Evolutionary conservation across 2,888 invertebrate species (phyloP).

Genomic region (Drosophila limbata): DNA sequence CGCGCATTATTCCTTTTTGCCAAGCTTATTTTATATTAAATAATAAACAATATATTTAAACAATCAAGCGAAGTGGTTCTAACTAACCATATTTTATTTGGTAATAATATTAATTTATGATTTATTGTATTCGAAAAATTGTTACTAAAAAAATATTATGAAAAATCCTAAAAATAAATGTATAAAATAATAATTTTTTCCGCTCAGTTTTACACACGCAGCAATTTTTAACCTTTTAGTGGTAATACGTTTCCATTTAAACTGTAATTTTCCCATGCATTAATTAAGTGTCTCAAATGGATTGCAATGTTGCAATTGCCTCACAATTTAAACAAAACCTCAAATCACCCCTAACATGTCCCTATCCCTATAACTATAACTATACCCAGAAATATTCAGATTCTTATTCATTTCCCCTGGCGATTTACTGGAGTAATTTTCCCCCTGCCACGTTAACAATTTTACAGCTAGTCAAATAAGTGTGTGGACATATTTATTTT

Average conservation of each 20-base stretch:
- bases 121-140: neutral
- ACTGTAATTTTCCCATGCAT: slow-evolving; percentile 23
- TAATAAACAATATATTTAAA: too few relatives aligned
- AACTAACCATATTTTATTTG: too few relatives aligned
- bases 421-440: slow-evolving; percentile 19
- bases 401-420: slow-evolving; percentile 43
- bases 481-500: neutral
- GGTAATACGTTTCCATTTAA: slow-evolving; percentile 40
- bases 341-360: slow-evolving; percentile 31
- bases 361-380: slow-evolving; percentile 14
- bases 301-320: slow-evolving; percentile 46
- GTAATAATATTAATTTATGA: neutral
- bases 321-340: slow-evolving; percentile 24
- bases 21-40: too few relatives aligned
- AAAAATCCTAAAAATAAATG: neutral
- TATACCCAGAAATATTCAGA: neutral
- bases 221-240: neutral
- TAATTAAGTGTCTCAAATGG: slow-evolving; percentile 49
- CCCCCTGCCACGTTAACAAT: slow-evolving; percentile 1
- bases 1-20: too few relatives aligned
- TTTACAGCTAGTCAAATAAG: neutral
- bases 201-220: neutral
- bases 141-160: neutral
- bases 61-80: too few relatives aligned
- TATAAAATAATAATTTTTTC: too few relatives aligned